These are phyloP conservation scores for Brachyptera risi DNA, from an alignment of 2,888 invertebrate species.

Conservation along the genomic window DNA sequence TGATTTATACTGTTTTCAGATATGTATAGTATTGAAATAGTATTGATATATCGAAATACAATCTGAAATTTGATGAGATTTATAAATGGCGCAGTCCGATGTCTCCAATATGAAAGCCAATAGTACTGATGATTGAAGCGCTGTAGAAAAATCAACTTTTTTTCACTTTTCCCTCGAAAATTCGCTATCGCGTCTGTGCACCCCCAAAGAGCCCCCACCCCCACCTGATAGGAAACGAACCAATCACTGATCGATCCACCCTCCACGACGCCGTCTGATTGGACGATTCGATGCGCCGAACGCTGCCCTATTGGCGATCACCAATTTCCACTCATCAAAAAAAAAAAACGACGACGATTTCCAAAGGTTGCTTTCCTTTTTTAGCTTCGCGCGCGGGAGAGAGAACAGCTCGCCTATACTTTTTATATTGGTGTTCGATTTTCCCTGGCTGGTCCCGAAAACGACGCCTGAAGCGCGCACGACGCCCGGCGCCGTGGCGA, in stretches of 20 bases:
- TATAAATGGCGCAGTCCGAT: too few relatives aligned
- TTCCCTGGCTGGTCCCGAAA: constrained; percentile 6
- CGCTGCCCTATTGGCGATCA: constrained; percentile 31
- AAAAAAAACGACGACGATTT: constrained; percentile 16
- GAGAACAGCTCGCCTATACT: too few relatives aligned
- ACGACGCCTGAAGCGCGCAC: constrained; percentile 9
- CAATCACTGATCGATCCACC: constrained; percentile 31
- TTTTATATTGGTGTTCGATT: constrained; percentile 22
- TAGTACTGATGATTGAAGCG: too few relatives aligned
- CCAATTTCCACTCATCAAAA: constrained; percentile 24
- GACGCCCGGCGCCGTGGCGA: constrained; percentile 13
- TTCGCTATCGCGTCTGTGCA: neutral
- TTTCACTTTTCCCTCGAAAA: neutral
- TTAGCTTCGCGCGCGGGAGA: neutral
- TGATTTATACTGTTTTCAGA: too few relatives aligned
- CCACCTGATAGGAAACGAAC: constrained; percentile 22
- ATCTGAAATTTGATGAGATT: too few relatives aligned
- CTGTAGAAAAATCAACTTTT: too few relatives aligned
- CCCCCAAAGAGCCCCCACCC: neutral
- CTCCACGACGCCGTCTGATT: constrained; percentile 23
- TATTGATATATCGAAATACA: too few relatives aligned
- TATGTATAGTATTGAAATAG: too few relatives aligned
- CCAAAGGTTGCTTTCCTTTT: neutral
- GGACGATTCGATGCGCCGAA: constrained; percentile 29
- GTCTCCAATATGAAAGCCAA: too few relatives aligned